phyloP scores from a whole-genome alignment of 1,140 invertebrate genomes.

The Eriocheir sinensis region DNA sequence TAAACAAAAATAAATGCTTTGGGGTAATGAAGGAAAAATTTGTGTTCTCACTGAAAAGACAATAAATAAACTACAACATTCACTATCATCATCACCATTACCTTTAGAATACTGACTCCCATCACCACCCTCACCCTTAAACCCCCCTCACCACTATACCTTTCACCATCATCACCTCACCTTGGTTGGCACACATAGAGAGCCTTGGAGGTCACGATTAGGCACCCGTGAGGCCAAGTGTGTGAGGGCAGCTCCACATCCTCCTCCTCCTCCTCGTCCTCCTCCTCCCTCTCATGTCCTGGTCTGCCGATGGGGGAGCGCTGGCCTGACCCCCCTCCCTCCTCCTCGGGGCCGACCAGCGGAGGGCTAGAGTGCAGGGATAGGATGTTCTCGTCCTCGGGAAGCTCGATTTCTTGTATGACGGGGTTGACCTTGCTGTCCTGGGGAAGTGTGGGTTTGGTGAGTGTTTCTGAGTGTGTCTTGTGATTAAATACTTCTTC shows the following conservation, averaged over 20 bases:
- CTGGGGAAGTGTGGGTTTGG: conserved; percentile 79
- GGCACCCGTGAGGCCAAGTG: conserved; percentile 84
- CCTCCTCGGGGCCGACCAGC: conserved; percentile 80
- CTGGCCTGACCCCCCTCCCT: conserved; percentile 15
- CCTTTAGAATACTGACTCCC: too few species aligned
- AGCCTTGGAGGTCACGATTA: conserved; percentile 87
- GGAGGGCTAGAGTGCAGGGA: conserved; percentile 80
- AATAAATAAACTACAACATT: too few species aligned
- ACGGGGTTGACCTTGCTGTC: conserved; percentile 81
- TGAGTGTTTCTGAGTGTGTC: too few species aligned
- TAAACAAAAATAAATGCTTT: too few species aligned
- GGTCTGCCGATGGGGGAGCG: conserved; percentile 28
- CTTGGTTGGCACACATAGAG: conserved; percentile 87
- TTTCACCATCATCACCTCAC: conserved; percentile 82
- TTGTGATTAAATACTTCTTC: too few species aligned
- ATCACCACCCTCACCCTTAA: too few species aligned
- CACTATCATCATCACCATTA: too few species aligned
- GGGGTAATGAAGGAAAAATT: too few species aligned
- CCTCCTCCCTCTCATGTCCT: conserved; percentile 46
- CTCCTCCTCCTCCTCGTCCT: conserved; percentile 54
- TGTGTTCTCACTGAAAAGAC: too few species aligned
- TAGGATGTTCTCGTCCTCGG: conserved; percentile 80
- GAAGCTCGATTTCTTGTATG: conserved; percentile 81
- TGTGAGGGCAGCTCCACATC: conserved; percentile 79
- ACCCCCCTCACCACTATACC: too few species aligned